These are phyloP conservation scores for Drosophila sp. DNA, from an alignment of 1,140 invertebrate genomes.

Conservation along the genomic window DNA sequence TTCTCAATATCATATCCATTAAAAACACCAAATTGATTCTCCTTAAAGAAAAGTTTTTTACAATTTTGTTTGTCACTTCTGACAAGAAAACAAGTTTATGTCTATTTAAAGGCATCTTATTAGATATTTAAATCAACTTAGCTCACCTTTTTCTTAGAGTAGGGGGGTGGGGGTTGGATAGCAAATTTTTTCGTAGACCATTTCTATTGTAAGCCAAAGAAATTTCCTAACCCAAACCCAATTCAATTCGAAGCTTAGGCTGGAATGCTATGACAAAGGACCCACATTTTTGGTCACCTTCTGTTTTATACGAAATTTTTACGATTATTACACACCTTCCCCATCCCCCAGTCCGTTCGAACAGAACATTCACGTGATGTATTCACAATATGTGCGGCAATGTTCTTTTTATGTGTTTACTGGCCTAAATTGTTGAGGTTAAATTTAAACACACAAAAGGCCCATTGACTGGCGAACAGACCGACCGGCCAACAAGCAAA, in stretches of 20 bases:
- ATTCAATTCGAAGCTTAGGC: slow-evolving; percentile 2
- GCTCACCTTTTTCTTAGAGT: neutral
- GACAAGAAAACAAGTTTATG: neutral
- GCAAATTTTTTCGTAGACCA: neutral
- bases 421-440: slow-evolving; percentile 65
- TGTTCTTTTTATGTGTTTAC: slow-evolving; percentile 48
- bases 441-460: slow-evolving; percentile 46
- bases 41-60: too few species aligned
- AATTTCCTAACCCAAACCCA: neutral
- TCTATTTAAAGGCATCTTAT: neutral
- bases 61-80: neutral
- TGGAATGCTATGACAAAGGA: slow-evolving; percentile 9
- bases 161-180: neutral
- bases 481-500: slow-evolving; percentile 28
- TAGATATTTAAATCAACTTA: slow-evolving; percentile 9
- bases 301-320: slow-evolving; percentile 52
- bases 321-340: slow-evolving; percentile 52
- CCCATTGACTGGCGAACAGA: slow-evolving; percentile 12
- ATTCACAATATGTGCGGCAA: slow-evolving; percentile 25
- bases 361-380: slow-evolving; percentile 41
- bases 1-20: too few species aligned
- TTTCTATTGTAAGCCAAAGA: slow-evolving; percentile 11
- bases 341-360: neutral
- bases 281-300: slow-evolving; percentile 52
- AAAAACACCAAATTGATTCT: too few species aligned